Evolutionary conservation across 2,888 invertebrate genomes (phyloP), one percentile per base, ranked within the genome.

Genomic region (Pycnomerus fuliginosus): DNA sequence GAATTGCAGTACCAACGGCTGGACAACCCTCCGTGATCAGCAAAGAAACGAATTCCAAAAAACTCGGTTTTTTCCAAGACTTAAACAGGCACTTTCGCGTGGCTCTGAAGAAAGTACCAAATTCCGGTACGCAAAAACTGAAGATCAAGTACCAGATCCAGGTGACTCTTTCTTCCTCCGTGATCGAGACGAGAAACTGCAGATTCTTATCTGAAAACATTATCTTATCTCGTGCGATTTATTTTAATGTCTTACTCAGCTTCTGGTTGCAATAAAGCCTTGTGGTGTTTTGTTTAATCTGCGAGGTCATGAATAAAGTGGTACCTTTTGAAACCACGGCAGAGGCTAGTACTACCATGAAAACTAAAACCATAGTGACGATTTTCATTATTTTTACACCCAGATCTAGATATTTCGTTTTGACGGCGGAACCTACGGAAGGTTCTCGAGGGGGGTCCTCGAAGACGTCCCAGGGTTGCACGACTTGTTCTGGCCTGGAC

Each of bases 91-190:
- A 83, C 58, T 87, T 82, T 60, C 88, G 77, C 11, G 80, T 62
- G 8, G 87, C 80, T 59, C 87, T 77, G 3, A 90, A 67, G 58
- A 90, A 82, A 4, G 83, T 80, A 8, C 87, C 82, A 1, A 84
- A 44, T 73, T 94, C 92, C 0, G 93, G 92, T 13, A 85, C 73
- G 24, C 83, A 74, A 64, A 88, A 90, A 13, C 84, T 82, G 55
- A 89, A 81, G 25, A 90, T 74, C 16, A 90, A 68, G 31, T 85
- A 80, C 90, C 90, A 92, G 8, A 87, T 80, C 90, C 90, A 91
- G 28, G 81, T 75, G 39, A 85, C 74, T 50, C 83, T 77, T 62
- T 87, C 86, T 56, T 79, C 78, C 46, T 79, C 73, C 0, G 85
- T 76, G 14, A 84, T 70, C 3, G 74, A 69, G 1, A 83, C 82